Conservation (phyloP, 2,797 vertebrate species). For the Thalassophryne amazonica region DNA sequence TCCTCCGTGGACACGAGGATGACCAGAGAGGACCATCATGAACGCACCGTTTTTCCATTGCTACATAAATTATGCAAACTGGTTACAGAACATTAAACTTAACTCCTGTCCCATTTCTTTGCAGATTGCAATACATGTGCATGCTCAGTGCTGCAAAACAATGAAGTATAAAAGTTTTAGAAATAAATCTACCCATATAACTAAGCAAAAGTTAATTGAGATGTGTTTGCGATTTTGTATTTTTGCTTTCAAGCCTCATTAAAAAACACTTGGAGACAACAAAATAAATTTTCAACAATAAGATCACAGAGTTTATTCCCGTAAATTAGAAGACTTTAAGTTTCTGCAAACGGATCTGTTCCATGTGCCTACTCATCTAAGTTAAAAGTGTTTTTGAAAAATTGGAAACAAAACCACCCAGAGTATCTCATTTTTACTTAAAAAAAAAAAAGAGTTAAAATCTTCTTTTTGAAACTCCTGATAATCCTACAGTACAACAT, state of each 20-base stretch:
- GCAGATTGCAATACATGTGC: slow-evolving; percentile 38
- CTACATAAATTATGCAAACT: slow-evolving; percentile 51
- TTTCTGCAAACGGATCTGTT: too few species aligned
- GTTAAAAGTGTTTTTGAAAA: too few species aligned
- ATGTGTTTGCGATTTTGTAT: slow-evolving; percentile 3
- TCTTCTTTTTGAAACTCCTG: too few species aligned
- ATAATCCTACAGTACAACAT: too few species aligned
- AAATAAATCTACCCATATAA: slow-evolving; percentile 20
- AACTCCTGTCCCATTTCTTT: slow-evolving; percentile 31
- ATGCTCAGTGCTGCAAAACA: slow-evolving; percentile 38
- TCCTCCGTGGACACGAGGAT: slow-evolving; percentile 11
- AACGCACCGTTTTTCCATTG: slow-evolving; percentile 4
- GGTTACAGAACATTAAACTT: slow-evolving; percentile 44
- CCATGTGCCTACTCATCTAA: too few species aligned
- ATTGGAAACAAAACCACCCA: too few species aligned
- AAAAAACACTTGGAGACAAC: slow-evolving; percentile 1
- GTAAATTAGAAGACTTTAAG: too few species aligned
- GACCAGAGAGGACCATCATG: not conserved
- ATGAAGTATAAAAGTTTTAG: too few species aligned
- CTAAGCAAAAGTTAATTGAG: slow-evolving; percentile 30
- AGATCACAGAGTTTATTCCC: not conserved
- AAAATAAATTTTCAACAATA: not conserved
- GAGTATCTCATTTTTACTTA: too few species aligned
- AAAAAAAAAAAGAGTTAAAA: too few species aligned
- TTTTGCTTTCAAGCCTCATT: slow-evolving; percentile 27